Conservation (phyloP, 2,797 vertebrate genomes). For the Chlorospingus flavigularis region DNA sequence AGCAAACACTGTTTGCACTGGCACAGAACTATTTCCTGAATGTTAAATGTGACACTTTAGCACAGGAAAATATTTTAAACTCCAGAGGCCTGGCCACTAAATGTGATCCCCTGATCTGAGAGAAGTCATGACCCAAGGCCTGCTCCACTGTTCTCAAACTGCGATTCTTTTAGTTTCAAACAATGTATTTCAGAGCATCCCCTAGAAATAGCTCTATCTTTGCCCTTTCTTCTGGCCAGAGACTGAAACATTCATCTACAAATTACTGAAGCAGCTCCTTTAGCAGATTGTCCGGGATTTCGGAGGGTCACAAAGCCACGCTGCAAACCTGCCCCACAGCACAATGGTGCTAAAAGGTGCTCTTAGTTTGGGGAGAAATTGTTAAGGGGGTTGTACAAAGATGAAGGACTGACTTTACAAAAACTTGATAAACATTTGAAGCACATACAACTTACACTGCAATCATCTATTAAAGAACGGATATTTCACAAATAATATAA, state of each 20-base stretch:
- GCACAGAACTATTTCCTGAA: background rate
- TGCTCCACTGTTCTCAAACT: conserved; percentile 46
- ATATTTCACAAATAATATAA: background rate
- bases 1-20: background rate
- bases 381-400: conserved; percentile 21
- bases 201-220: conserved; percentile 52
- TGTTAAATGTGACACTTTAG: conserved; percentile 3
- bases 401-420: conserved; percentile 34
- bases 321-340: conserved; percentile 45
- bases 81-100: conserved; percentile 48
- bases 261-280: conserved; percentile 43
- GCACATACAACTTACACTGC: background rate
- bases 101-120: background rate
- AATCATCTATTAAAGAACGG: background rate
- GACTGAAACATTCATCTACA: conserved; percentile 45
- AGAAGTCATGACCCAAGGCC: conserved; percentile 20
- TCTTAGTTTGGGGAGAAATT: background rate
- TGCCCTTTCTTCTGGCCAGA: conserved; percentile 49
- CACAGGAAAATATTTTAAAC: conserved; percentile 38
- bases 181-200: conserved; percentile 45
- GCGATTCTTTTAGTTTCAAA: conserved; percentile 38
- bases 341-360: background rate
- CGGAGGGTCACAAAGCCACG: conserved; percentile 6
- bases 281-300: background rate
- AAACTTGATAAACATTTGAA: conserved; percentile 33